Base-by-base conservation (phyloP, 2,113 vertebrate genomes). In the Crotophaga sulcirostris region DNA sequence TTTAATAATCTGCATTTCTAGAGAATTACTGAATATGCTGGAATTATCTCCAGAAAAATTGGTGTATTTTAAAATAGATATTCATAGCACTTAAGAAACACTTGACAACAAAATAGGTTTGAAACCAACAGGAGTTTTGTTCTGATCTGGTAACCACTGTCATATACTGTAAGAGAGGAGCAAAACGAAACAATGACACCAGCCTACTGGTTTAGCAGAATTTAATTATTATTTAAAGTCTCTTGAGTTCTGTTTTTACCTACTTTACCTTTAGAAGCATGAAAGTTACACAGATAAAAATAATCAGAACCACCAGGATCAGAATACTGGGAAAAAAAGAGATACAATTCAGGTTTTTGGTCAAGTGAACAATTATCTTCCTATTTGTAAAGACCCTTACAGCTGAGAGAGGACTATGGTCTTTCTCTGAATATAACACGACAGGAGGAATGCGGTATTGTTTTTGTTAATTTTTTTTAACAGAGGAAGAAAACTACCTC, bases 1-100 rank as follows among this genome's bases (percentile, higher is more conserved):
- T 89, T 62, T 70, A 74, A 78, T 74, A 85, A 91, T 89, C 70
- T 68, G 23, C 55, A 47, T 76, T 94, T 91, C 84, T 73, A 94
- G 67, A 79, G 84, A 89, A 83, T 85, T 83, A 94, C 42, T 62
- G 47, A 79, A 79, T 89, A 51, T 24, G 42, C 34, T 0, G 2
- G 84, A 87, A 92, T 84, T 75, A 68, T 55, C 74, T 84, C 87
- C 70, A 59, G 70, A 85, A 93, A 85, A 93, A 59, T 9, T 42
- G 10, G 29, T 13, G 11, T 42, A 59, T 93, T 95, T 89, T 68
- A 44, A 60, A 89, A 89, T n/a, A 79, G 58, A 16, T 78, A 72
- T 72, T 95, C 60, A 55, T 28, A 51, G 73, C 66, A 33, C 66
- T 93, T 87, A 68, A 87, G 42, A 59, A 95, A 72, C 62, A 45